A percentile compares a stretch with the other conserved stretches of the same genome.
Evolutionary conservation across 2,797 vertebrate species (phyloP).

Genomic region (Melanogrammus aeglefinus): DNA sequence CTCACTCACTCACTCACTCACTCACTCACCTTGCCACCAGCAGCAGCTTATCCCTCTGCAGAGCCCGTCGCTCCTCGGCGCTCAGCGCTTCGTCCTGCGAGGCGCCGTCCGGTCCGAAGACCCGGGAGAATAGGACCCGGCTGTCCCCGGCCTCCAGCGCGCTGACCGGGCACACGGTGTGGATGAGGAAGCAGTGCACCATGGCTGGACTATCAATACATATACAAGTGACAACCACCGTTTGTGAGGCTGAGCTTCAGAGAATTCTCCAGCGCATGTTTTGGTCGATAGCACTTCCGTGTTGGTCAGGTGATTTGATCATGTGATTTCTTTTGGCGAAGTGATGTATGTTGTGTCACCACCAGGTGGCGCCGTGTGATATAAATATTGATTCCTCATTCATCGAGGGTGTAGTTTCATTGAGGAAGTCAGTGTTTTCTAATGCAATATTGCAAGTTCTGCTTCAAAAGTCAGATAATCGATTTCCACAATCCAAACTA

Average conservation of each 20-base stretch:
- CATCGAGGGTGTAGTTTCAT: no score
- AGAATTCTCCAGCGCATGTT: background rate
- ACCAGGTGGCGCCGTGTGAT: conserved; percentile 46
- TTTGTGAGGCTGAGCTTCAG: no score
- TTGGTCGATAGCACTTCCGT: conserved; percentile 53
- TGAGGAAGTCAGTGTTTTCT: no score
- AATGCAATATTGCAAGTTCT: no score
- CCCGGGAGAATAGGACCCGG: conserved; percentile 77
- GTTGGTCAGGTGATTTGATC: conserved; percentile 64
- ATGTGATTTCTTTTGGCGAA: background rate
- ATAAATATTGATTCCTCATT: background rate
- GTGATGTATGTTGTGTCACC: conserved; percentile 2
- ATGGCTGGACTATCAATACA: conserved; percentile 50
- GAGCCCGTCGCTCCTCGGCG: conserved; percentile 70
- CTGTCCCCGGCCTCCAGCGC: conserved; percentile 65
- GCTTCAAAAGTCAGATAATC: no score
- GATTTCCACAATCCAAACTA: no score
- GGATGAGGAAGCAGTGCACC: conserved; percentile 83
- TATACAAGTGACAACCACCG: background rate
- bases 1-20: background rate
- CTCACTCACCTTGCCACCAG: conserved; percentile 75
- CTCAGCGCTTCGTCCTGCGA: conserved; percentile 23
- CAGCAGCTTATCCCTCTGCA: conserved; percentile 74
- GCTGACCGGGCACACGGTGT: conserved; percentile 73
- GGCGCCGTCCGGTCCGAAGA: conserved; percentile 71